Evolutionary conservation across 2,888 invertebrate species (phyloP), one percentile per base, ranked within the genome.

Genomic region (Cremastinae sp.): DNA sequence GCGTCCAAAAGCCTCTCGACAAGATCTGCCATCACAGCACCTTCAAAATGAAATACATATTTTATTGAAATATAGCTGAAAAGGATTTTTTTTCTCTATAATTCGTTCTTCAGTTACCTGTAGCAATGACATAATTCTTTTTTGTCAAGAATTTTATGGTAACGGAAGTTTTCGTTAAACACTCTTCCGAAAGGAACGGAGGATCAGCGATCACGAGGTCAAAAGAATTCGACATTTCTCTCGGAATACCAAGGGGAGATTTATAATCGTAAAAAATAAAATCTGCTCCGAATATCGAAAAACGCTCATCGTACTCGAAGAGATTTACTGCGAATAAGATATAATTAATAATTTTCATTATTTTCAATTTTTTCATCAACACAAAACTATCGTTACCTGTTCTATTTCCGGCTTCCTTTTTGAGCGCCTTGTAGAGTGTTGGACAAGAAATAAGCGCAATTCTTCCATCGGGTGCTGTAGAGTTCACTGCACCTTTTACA

Each of bases 131-230:
- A 28, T 98, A 93, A 87, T 95, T 95, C 8, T 93, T 92, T 86
- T 94, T 95, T 0, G 93, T 90, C 64, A 98, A 88, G 82, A 93
- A 93, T 81, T 93, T 94, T 0, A 98, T 93, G 0, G 97, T 96
- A 72, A 93, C 90, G 0, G 96, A 93, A 0, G 95, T 95, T 91
- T 98, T 97, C 0, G 93, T 92, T 56, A 98, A 92, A 89, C 98
- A 98, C 88, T 98, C 98, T 81, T 96, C 95, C 0, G 97, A 95
- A 1, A 99, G 91, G 90, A 98, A 98, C 0, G 99, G 99, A 0
- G 99, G 98, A 91, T 99, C 98, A 0, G 95, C 96, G 65, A 99
- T 91, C 0, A 98, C 95, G 20, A 98, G 87, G 89, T 98, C 96
- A 88, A 94, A 98, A 53, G 91, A 87, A 18, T 90, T 90, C 0